A percentile compares a stretch with the other conserved stretches of the same genome.
These are phyloP conservation scores for Bedellia somnulentella DNA, from an alignment of 2,888 invertebrate species.

Conservation along the genomic window DNA sequence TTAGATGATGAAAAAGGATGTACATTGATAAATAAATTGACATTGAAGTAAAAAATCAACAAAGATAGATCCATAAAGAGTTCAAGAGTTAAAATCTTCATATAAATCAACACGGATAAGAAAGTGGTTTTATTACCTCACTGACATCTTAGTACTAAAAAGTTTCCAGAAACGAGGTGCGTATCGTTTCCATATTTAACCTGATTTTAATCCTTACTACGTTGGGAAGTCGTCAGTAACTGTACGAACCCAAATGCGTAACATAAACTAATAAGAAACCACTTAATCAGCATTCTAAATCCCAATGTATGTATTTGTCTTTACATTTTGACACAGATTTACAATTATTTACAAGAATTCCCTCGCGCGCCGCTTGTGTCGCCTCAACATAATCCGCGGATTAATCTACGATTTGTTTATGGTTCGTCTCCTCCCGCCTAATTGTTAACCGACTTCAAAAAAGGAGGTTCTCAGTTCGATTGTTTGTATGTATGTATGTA, in stretches of 20 bases:
- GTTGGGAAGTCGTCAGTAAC: constrained; percentile 42
- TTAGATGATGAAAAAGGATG: too few relatives aligned
- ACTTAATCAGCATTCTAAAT: constrained; percentile 54
- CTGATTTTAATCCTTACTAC: constrained; percentile 31
- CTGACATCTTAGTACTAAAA: too few relatives aligned
- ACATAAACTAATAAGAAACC: constrained; percentile 39
- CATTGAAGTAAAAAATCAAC: too few relatives aligned
- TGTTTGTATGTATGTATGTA: too few relatives aligned
- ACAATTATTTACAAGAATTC: constrained; percentile 55
- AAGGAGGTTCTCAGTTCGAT: too few relatives aligned
- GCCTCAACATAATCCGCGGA: constrained; percentile 44
- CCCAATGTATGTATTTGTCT: constrained; percentile 57
- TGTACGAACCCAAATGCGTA: constrained; percentile 22
- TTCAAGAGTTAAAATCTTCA: too few relatives aligned
- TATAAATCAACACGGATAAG: too few relatives aligned
- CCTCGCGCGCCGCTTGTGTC: constrained; percentile 37
- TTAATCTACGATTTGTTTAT: constrained; percentile 47
- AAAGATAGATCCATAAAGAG: too few relatives aligned
- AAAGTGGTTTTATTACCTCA: too few relatives aligned
- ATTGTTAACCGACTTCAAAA: too few relatives aligned
- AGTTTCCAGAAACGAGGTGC: constrained; percentile 26
- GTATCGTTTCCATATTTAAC: constrained; percentile 36
- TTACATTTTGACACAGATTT: constrained; percentile 59
- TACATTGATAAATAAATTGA: too few relatives aligned
- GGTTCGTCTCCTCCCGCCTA: constrained; percentile 32